Conservation (phyloP, 1,140 invertebrate species). For the Helicorthomorpha holstii region DNA sequence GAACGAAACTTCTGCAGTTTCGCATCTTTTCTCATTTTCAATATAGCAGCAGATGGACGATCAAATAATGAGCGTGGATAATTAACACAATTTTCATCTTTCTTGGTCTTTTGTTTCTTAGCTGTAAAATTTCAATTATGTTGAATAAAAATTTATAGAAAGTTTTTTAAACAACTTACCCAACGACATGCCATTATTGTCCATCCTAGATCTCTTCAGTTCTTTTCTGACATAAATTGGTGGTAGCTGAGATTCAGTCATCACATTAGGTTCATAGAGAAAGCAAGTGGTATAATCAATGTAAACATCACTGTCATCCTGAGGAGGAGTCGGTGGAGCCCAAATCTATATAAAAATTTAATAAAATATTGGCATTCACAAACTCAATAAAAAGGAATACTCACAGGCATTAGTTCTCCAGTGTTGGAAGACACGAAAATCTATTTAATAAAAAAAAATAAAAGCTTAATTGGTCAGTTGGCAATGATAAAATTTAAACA, state of each 20-base stretch:
- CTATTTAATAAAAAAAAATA: constrained; percentile 15
- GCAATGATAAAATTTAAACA: too few species aligned
- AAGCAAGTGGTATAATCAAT: constrained; percentile 67
- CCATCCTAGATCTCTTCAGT: constrained; percentile 46
- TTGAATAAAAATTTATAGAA: neutral
- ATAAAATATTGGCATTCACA: neutral
- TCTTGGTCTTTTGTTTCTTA: constrained; percentile 32
- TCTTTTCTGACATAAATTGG: constrained; percentile 71
- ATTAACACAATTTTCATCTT: constrained; percentile 55
- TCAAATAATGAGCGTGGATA: constrained; percentile 76
- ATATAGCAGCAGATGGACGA: constrained; percentile 52
- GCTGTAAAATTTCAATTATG: neutral
- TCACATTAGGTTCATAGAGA: constrained; percentile 63
- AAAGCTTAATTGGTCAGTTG: too few species aligned
- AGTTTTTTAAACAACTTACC: neutral
- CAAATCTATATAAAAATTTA: constrained; percentile 62
- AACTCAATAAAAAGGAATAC: constrained; percentile 12
- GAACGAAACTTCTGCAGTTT: constrained; percentile 53
- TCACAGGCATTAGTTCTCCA: constrained; percentile 31
- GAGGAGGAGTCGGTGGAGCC: constrained; percentile 84
- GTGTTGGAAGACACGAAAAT: constrained; percentile 24
- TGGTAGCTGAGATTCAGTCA: constrained; percentile 65
- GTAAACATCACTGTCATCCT: constrained; percentile 78
- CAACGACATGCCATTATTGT: constrained; percentile 31
- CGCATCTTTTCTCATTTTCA: constrained; percentile 57